Base-by-base conservation (phyloP, 2,797 vertebrate genomes). In the Menidia menidia region DNA sequence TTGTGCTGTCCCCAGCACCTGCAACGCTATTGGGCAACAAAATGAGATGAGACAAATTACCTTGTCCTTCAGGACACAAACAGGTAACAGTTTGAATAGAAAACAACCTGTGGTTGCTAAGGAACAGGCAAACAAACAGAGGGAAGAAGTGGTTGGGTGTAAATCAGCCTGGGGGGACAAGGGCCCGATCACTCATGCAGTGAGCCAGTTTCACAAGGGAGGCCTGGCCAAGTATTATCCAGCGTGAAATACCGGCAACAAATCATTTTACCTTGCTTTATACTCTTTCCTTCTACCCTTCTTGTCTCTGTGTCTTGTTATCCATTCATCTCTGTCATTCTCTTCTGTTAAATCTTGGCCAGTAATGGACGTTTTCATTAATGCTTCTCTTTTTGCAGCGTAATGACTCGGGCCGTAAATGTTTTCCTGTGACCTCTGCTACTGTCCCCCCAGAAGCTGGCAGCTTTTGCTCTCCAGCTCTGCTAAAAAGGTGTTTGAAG, bases 161-260 rank as follows among this genome's bases (percentile, higher is more conserved):
- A 90, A 93, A 93, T 93, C 90, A 92, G 92, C 94, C 93, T 67
- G 73, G 64, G 90, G 94, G 84, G 92, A 94, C 92, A 92, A 82
- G 88, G 73, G 77, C 88, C 89, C 84, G 84, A 87, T 91, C 84
- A 88, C 55, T 82, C 73, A 77, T 80, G 85, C 80, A 79, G 73
- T 78, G 78, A 94, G 91, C 89, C 86, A 89, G 92, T 95, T 95
- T 93, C 91, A 90, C 92, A 89, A 93, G 86, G 63, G 75, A 90
- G 78, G 81, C 82, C 44, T 18, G 67, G 91, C 92, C 92, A 94
- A 93, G 92, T 93, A 92, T 94, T 92, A 94, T 89, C 78, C 86
- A 88, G 73, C 53, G 10, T 84, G 80, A 90, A 92, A 94, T 90
- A 92, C 84, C 86, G 80, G 73, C 78, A 62, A 75, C 87, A 93